Evolutionary conservation across 2,888 invertebrate species (phyloP).

Genomic region (Maniola hyperantus): DNA sequence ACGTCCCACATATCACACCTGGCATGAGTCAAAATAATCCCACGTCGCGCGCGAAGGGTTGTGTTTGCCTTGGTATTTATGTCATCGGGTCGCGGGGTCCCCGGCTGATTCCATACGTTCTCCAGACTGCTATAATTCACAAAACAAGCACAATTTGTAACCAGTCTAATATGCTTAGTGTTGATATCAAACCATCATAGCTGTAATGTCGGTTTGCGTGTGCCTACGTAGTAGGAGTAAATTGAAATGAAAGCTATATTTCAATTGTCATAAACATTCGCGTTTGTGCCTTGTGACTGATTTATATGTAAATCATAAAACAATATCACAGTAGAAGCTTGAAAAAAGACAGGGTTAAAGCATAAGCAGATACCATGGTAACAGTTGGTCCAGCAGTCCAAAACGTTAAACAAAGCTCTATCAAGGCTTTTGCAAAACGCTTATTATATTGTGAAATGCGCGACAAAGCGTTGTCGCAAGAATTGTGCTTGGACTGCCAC

Average conservation of each 20-base stretch:
- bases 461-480: too few species aligned
- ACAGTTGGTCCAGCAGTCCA: too few species aligned
- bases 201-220: constrained; percentile 15
- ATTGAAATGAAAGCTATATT: constrained; percentile 19
- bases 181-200: constrained; percentile 18
- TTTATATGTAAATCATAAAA: not conserved
- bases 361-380: too few species aligned
- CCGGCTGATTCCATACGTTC: constrained; percentile 46
- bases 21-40: constrained; percentile 64
- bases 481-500: too few species aligned
- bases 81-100: constrained; percentile 55
- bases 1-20: constrained; percentile 42
- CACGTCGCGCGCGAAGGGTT: constrained; percentile 48
- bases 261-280: constrained; percentile 10
- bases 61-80: constrained; percentile 68
- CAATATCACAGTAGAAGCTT: not conserved
- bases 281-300: constrained; percentile 2
- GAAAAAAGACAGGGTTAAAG: too few species aligned
- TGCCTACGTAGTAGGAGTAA: not conserved
- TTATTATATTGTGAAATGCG: too few species aligned
- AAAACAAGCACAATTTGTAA: constrained; percentile 37
- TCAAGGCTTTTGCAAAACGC: too few species aligned
- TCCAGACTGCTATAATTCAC: constrained; percentile 43
- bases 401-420: too few species aligned
- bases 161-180: constrained; percentile 26